phyloP scores from a whole-genome alignment of 2,797 vertebrate genomes.

The Sebastolobus altivelis region DNA sequence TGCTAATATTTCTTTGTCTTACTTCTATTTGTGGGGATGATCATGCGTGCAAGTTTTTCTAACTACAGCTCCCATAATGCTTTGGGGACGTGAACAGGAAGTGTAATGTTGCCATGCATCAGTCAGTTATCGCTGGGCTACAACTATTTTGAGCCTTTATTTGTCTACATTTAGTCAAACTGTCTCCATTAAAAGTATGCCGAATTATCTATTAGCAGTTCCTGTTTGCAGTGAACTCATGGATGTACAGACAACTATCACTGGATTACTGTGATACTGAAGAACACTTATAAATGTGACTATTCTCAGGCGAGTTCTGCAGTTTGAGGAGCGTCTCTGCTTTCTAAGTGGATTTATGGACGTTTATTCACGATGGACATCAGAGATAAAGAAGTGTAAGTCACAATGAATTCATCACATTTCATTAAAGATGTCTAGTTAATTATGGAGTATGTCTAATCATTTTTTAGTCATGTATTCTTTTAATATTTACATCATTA shows the following conservation, averaged over 20 bases:
- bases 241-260: neutral
- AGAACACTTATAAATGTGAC: neutral
- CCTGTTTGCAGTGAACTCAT: rapidly evolving
- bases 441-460: too few species aligned
- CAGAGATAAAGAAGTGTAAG: neutral
- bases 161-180: rapidly evolving
- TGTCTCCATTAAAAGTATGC: neutral
- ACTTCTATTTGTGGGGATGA: neutral
- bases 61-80: constrained; percentile 2
- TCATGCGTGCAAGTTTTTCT: neutral
- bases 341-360: neutral
- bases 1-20: neutral
- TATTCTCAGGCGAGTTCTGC: neutral
- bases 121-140: neutral
- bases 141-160: neutral
- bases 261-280: neutral
- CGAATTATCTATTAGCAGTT: neutral
- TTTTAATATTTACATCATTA: too few species aligned
- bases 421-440: too few species aligned
- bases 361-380: neutral
- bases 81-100: neutral
- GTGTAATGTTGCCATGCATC: neutral
- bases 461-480: too few species aligned
- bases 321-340: neutral
- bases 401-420: too few species aligned